These are phyloP conservation scores for Andrena hattorfiana DNA, from an alignment of 2,888 invertebrate genomes.

Conservation along the genomic window DNA sequence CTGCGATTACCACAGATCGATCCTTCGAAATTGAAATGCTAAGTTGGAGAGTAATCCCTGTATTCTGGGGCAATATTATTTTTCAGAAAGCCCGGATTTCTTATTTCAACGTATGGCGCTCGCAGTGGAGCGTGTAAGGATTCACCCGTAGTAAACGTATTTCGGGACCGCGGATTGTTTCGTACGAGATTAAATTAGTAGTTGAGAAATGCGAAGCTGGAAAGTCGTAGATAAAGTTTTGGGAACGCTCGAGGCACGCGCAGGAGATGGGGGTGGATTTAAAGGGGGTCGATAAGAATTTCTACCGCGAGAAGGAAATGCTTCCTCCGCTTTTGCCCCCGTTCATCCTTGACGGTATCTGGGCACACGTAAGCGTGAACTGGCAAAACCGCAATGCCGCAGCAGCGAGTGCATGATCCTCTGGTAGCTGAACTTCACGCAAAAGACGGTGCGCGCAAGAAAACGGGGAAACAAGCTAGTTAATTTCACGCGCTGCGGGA, in stretches of 20 bases:
- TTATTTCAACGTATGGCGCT: too few relatives aligned
- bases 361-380: conserved; percentile 17
- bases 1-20: not conserved
- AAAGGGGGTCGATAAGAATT: conserved; percentile 17
- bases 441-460: conserved; percentile 28
- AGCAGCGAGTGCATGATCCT: conserved; percentile 42
- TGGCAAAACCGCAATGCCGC: conserved; percentile 33
- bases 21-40: conserved; percentile 9
- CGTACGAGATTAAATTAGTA: not conserved
- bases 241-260: not conserved
- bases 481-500: conserved; percentile 23
- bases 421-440: conserved; percentile 17
- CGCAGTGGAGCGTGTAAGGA: too few relatives aligned
- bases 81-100: not conserved
- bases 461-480: conserved; percentile 24
- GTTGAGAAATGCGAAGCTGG: not conserved
- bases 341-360: conserved; percentile 15
- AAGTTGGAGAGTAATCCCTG: not conserved
- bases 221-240: not conserved
- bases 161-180: not conserved
- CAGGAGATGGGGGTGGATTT: not conserved
- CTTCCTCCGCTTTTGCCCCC: not conserved
- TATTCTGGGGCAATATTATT: not conserved
- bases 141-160: not conserved
- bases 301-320: not conserved